Evolutionary conservation across 1,140 invertebrate species (phyloP).

Genomic region (Cydia pomonella): DNA sequence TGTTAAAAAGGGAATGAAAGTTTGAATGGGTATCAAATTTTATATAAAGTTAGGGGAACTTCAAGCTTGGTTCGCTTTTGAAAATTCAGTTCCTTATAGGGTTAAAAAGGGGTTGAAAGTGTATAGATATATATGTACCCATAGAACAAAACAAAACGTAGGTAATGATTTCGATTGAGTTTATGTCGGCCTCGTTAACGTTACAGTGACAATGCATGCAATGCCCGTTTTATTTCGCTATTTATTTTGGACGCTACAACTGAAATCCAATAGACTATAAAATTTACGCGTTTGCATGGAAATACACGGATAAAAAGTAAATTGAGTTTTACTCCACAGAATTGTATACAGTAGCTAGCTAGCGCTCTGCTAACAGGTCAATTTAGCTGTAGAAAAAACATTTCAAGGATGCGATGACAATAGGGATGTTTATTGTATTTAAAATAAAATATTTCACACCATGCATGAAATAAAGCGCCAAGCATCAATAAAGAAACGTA

Average conservation of each 20-base stretch:
- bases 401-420: not conserved
- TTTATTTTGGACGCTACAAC: constrained; percentile 27
- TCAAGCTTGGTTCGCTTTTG: too few species aligned
- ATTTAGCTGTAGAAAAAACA: not conserved
- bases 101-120: too few species aligned
- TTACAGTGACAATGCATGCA: not conserved
- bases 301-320: not conserved
- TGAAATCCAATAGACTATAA: constrained; percentile 20
- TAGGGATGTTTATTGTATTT: too few species aligned
- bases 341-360: not conserved
- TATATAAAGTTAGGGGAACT: too few species aligned
- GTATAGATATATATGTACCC: too few species aligned
- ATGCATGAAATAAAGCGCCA: too few species aligned
- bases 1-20: too few species aligned
- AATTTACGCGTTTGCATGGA: constrained; percentile 16
- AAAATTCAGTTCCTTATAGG: too few species aligned
- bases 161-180: constrained; percentile 11
- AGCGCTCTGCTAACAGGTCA: not conserved
- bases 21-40: too few species aligned
- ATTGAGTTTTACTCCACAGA: constrained; percentile 10
- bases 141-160: not conserved
- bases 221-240: constrained; percentile 1
- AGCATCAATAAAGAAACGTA: too few species aligned
- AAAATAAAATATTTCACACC: too few species aligned
- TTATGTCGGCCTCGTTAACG: constrained; percentile 24